Evolutionary conservation across 2,888 invertebrate species (phyloP), one percentile per base, ranked within the genome.

Genomic region (Gandaritis pyraliata): DNA sequence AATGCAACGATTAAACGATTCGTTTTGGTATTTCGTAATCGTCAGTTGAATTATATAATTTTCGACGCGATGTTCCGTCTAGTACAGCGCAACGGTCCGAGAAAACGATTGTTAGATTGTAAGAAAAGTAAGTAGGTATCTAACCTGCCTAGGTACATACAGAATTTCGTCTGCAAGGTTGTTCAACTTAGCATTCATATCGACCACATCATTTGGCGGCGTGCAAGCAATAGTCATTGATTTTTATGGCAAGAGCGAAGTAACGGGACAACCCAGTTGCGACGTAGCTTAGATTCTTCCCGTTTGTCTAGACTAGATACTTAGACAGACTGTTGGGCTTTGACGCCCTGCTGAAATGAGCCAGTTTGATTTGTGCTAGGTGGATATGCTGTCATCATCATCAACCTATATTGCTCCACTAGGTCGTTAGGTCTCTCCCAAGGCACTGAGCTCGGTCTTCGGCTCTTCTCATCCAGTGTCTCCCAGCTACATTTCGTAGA

Each of bases 21-120:
- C 82, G 81, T 81, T 85, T 83, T 80, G 77, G 76, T 79, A 80
- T 70, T 85, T 15, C 80, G 70, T 85, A n/a, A n/a, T 65, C 71
- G 80, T 82, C 81, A 81, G 70, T 50, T 66, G 65, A 73, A 39
- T 87, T 86, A 80, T 82, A 62, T 58, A 62, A 62, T 58, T 54
- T 50, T 38, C 39, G 46, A 55, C 51, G 56, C 52, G 59, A 56
- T 59, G 15, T 36, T 61, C 64, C 18, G 45, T 11, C 71, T 70
- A 67, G 70, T 23, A 4, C 43, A 74, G 72, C 72, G 77, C 71
- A 72, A 53, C 75, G 56, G 70, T 68, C 68, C 72, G 72, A 69
- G 66, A 73, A 71, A 71, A 73, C 68, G 65, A 59, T 71, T 64
- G 52, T 56, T 45, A 56, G 59, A 56, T 48, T 48, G 39, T 38